A percentile compares a stretch with the other conserved stretches of the same genome.
These are phyloP conservation scores for Batillaria attramentaria DNA, from an alignment of 1,140 invertebrate genomes.

Conservation along the genomic window DNA sequence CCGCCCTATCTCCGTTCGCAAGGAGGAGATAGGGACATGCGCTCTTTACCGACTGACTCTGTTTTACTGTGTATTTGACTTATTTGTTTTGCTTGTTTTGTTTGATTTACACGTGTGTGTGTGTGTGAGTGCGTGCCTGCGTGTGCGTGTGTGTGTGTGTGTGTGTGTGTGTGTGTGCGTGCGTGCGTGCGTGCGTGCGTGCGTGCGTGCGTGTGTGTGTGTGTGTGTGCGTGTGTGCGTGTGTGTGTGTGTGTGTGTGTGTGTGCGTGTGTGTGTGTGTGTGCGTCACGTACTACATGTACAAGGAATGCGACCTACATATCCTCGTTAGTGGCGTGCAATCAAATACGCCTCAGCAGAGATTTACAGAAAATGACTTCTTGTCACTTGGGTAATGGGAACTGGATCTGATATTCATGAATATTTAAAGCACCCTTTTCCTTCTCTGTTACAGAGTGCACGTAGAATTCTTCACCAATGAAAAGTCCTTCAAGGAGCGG, in stretches of 20 bases:
- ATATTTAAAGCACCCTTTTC: no score
- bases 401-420: no score
- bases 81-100: not conserved
- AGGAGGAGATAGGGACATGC: no score
- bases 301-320: not conserved
- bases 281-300: not conserved
- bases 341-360: not conserved
- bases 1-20: no score
- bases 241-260: slow-evolving; percentile 13
- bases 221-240: slow-evolving; percentile 21
- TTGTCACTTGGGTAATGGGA: no score
- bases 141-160: not conserved
- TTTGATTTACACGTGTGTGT: not conserved
- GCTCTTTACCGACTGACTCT: not conserved
- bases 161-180: slow-evolving; percentile 9
- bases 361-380: slow-evolving; percentile 5
- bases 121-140: not conserved
- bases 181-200: not conserved
- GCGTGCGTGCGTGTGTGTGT: not conserved
- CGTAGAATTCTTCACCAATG: slow-evolving; percentile 99
- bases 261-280: slow-evolving; percentile 19
- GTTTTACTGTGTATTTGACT: not conserved
- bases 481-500: slow-evolving; percentile 98
- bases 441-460: slow-evolving; percentile 87
- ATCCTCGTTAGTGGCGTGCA: not conserved